Base-by-base conservation (phyloP, 2,888 invertebrate species). In the Himalopsyche tibetana region DNA sequence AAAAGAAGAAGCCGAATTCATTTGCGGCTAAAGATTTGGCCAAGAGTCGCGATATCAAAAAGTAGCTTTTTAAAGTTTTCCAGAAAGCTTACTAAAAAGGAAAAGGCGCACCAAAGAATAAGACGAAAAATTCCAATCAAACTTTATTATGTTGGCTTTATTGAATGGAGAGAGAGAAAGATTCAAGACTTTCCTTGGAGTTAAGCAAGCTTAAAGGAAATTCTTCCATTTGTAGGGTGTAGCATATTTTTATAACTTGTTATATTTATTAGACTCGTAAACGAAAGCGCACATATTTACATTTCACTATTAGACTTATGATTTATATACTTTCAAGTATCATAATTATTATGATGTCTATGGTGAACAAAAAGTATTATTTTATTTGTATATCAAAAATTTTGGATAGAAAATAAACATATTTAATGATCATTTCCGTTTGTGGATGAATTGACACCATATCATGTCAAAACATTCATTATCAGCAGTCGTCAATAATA, bases 111-210 rank as follows among this genome's bases (percentile, higher is more conserved):
- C 82, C 40, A 55, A 82, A 56, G 84, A 87, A 85, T 83, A 85
- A 85, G 85, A 85, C 83, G 84, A 85, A 85, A 87, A 87, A 87
- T 87, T 85, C 85, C 87, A 87, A 87, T 87, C 87, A 87, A 87
- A 87, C 84, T 87, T 87, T 85, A 87, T 87, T 87, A 85, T 87
- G 84, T 87, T 82, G 87, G 85, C 82, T 85, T 87, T 85, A 87
- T 85, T 85, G 84, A 87, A 87, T 85, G 85, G 85, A 56, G 83
- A 84, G 79, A 74, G 74, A 74, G 74, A 74, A 74, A 74, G 74
- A 74, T 74, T 74, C 74, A 38, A 36, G 86, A 82, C 42, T 40
- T 63, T 82, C 15, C 42, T 82, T 80, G 45, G 19, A 45, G 80
- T 42, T 42, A 80, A 51, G 80, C 80, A 15, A 51, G 45, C 80